Percentiles rank a stretch among this genome's conserved stretches.
phyloP scores from a whole-genome alignment of 2,797 vertebrate genomes.

The Percopsis omiscomaycus region DNA sequence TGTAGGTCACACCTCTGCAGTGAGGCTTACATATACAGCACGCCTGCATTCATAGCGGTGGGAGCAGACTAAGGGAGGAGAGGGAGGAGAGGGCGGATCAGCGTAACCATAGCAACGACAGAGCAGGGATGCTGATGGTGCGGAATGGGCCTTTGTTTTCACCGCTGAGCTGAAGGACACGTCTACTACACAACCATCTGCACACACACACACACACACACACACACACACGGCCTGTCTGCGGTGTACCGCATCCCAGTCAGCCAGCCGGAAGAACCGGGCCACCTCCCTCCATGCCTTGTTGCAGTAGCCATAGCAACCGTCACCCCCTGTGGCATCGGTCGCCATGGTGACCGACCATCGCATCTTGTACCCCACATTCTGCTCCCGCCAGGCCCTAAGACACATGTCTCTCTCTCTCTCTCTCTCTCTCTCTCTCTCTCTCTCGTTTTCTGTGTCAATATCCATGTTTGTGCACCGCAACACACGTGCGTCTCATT shows the following conservation, averaged over 20 bases:
- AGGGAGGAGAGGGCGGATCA: constrained; percentile 21
- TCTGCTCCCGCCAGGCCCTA: constrained; percentile 12
- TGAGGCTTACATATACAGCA: constrained; percentile 34
- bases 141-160: constrained; percentile 61
- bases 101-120: constrained; percentile 66
- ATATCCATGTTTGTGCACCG: constrained; percentile 23
- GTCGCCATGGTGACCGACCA: constrained; percentile 62
- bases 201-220: constrained; percentile 23
- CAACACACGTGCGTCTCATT: constrained; percentile 16
- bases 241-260: constrained; percentile 58
- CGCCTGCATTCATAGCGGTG: constrained; percentile 28
- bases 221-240: constrained; percentile 58
- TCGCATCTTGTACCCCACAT: constrained; percentile 50
- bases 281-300: constrained; percentile 56
- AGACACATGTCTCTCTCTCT: constrained; percentile 21
- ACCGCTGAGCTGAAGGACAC: constrained; percentile 42
- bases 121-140: constrained; percentile 58
- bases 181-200: constrained; percentile 55
- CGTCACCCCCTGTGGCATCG: constrained; percentile 56
- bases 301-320: constrained; percentile 62
- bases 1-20: constrained; percentile 69
- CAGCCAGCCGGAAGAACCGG: constrained; percentile 60
- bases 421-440: constrained; percentile 16
- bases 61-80: constrained; percentile 38
- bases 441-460: constrained; percentile 12